Percentiles rank a stretch among this genome's conserved stretches.
These are phyloP conservation scores for Oligia latruncula DNA, from an alignment of 2,888 invertebrate genomes.

Conservation along the genomic window DNA sequence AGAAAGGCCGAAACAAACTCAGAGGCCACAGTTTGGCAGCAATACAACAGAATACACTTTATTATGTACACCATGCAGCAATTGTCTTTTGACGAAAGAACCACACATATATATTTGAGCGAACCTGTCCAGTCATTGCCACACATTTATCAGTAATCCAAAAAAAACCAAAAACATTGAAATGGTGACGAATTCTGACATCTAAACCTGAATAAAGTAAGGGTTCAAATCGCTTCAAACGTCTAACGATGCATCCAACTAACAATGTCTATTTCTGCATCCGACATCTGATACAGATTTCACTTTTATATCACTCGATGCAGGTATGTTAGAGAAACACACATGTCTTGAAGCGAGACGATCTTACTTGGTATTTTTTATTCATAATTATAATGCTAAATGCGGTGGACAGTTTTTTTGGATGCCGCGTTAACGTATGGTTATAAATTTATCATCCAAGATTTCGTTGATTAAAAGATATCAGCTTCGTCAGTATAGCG, in stretches of 20 bases:
- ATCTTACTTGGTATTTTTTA: conserved; percentile 47
- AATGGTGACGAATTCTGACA: not conserved
- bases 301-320: conserved; percentile 48
- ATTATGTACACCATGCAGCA: too few relatives aligned
- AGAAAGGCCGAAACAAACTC: too few relatives aligned
- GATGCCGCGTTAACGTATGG: not conserved
- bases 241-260: not conserved
- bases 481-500: too few relatives aligned
- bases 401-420: conserved; percentile 18
- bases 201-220: not conserved
- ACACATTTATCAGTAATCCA: too few relatives aligned
- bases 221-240: not conserved
- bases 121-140: too few relatives aligned
- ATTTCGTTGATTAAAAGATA: not conserved
- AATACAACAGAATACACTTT: too few relatives aligned
- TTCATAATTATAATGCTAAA: conserved; percentile 42
- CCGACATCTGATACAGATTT: conserved; percentile 41
- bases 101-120: too few relatives aligned
- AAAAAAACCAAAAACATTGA: too few relatives aligned
- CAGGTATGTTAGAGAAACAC: conserved; percentile 39
- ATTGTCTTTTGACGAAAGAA: too few relatives aligned
- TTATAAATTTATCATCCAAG: not conserved
- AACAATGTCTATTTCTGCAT: conserved; percentile 30
- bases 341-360: conserved; percentile 38
- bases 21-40: too few relatives aligned